Base-by-base conservation (phyloP, 2,888 invertebrate species). In the Scelioninae gen. 2 region DNA sequence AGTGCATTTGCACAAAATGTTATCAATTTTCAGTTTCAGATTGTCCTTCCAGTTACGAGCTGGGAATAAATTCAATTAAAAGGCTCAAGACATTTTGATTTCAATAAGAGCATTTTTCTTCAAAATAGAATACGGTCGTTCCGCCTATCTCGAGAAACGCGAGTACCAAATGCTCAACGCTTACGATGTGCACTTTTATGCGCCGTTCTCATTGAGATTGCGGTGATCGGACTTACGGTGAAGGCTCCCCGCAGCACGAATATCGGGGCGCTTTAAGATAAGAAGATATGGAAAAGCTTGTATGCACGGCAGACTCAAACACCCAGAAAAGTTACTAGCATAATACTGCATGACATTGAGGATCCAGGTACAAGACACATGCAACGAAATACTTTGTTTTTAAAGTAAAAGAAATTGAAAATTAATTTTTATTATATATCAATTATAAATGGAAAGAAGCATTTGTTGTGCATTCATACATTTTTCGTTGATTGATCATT, bases 181-280 rank as follows among this genome's bases (percentile, higher is more conserved):
- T 0, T 97, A 97, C 83, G 97, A 97, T 87, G 97, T 97, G n/a
- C 97, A 97, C 87, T 97, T 96, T 87, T 97, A 97, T 86, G 96
- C 97, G 2, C 96, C 97, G 0, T 96, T 94, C 84, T 95, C 96
- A 11, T 87, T 97, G 79, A 91, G 93, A 7, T 92, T 93, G 88
- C 89, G 97, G 69, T 98, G 96, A 96, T 97, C 98, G 25, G 91
- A 94, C 86, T 88, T 98, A 78, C 96, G n/a, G n/a, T n/a, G n/a
- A 83, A 76, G 80, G 80, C 7, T 90, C 90, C 79, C 82, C 95
- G 75, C 95, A 95, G 83, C 94, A 93, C 79, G 94, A 94, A 87
- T 91, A 93, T 81, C 90, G 90, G 74, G 94, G 94, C 83, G 88
- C 13, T 91, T 94, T 73, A 87, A 84, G 88, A 92, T 13, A 86